Evolutionary conservation across 2,797 vertebrate species (phyloP), one percentile per base, ranked within the genome.

Genomic region (Meriones psammophilus): DNA sequence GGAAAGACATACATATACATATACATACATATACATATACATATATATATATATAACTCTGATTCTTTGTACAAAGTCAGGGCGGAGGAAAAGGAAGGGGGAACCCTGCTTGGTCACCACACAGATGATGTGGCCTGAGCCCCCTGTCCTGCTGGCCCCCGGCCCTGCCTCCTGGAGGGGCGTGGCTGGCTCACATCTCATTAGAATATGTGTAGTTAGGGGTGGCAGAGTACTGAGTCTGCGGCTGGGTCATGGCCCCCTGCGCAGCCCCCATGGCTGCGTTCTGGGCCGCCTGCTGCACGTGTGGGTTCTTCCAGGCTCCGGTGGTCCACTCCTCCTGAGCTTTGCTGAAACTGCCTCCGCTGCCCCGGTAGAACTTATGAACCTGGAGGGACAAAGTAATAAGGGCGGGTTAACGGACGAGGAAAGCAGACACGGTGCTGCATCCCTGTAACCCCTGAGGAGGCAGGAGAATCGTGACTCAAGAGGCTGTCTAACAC

Each of bases 241-340:
- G 98, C 0, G 98, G 99, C 30, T 98, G 98, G 98, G 98, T 98
- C 99, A 99, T 98, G 95, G 99, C 99, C 4, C 99, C 99, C 14
- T 99, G 95, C 0, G 99, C 99, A 0, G 99, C 99, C 15, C 99
- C 99, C 97, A 99, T 98, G 17, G 99, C 99, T 0, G 99, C 99
- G 24, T 99, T 99, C 98, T 99, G 99, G 0, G 99, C 99, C 0
- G 99, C 99, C 90, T 99, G 99, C 98, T 99, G 99, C 20, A 99
- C 99, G 0, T 99, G 99, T 0, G 99, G 99, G 96, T 99, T 99
- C 98, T 99, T 99, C 99, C 99, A 99, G 0, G 99, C 99, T 0
- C 99, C 99, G 0, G 99, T 99, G 96, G 99, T 96, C 99, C 99
- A 99, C 96, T 99, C 99, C 95, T 99, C 99, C 98, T 99, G 99